phyloP scores from a whole-genome alignment of 2,888 invertebrate genomes.

The Amblyjoppa fuscipennis region DNA sequence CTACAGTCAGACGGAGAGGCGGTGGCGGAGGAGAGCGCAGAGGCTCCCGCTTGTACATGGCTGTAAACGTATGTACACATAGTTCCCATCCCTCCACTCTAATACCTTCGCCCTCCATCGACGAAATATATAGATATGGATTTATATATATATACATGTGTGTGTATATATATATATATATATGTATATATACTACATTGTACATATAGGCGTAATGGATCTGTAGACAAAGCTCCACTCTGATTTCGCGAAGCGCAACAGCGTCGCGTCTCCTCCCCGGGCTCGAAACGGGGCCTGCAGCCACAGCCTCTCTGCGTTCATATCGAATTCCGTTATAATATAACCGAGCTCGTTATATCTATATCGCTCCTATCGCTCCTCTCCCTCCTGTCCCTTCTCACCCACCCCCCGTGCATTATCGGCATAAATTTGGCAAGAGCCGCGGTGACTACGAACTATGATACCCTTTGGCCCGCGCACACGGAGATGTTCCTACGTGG shows the following conservation, averaged over 20 bases:
- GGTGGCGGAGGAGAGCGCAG: constrained; percentile 8
- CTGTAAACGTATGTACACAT: constrained; percentile 13
- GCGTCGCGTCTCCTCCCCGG: constrained; percentile 52
- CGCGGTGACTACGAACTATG: constrained; percentile 52
- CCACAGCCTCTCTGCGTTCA: constrained; percentile 37
- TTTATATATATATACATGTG: constrained; percentile 17
- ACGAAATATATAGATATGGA: constrained; percentile 20
- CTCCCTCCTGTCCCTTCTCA: background rate
- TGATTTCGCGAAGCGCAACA: constrained; percentile 66
- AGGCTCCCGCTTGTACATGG: constrained; percentile 10
- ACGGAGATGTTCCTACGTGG: constrained; percentile 12
- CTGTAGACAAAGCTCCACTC: constrained; percentile 59
- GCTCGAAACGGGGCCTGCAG: constrained; percentile 20
- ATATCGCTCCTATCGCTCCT: constrained; percentile 7
- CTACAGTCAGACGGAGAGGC: constrained; percentile 9
- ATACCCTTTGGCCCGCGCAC: constrained; percentile 31
- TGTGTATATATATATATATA: constrained; percentile 16
- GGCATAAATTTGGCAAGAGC: constrained; percentile 67
- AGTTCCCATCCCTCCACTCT: constrained; percentile 18
- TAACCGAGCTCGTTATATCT: constrained; percentile 20
- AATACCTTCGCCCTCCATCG: constrained; percentile 16
- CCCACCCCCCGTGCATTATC: constrained; percentile 56
- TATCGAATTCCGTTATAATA: constrained; percentile 61
- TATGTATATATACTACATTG: constrained; percentile 20
- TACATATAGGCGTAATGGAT: constrained; percentile 50